Evolutionary conservation across 30 jellyfish, hydroid and myxozoan genomes (phyloP).

Genomic region (Euphysa ruthae): DNA sequence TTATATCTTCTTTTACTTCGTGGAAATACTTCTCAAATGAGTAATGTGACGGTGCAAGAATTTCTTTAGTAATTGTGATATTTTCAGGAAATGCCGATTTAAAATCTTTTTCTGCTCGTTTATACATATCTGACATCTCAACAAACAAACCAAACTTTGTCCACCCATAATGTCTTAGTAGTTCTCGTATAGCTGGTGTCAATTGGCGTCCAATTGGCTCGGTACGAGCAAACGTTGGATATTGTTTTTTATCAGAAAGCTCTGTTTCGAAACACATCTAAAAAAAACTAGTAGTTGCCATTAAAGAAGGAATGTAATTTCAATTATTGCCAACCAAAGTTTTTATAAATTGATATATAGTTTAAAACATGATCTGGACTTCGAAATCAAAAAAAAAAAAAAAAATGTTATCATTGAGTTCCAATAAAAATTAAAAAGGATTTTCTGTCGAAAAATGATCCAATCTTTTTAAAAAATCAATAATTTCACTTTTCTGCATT

Average conservation of each 20-base stretch:
- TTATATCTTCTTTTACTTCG: constrained; percentile 40
- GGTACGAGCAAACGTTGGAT: constrained; percentile 73
- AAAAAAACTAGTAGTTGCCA: background rate
- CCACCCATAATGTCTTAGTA: constrained; percentile 57
- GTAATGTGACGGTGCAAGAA: constrained; percentile 72
- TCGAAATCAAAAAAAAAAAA: too few species aligned
- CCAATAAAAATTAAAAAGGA: too few species aligned
- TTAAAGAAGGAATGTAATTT: background rate
- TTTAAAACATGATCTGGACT: too few species aligned
- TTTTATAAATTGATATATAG: background rate
- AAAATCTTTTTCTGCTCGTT: constrained; percentile 52
- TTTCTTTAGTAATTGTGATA: constrained; percentile 24
- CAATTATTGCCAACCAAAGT: background rate
- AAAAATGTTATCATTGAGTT: too few species aligned
- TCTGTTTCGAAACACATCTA: constrained; percentile 79
- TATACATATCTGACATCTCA: constrained; percentile 49
- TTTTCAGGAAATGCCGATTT: constrained; percentile 27
- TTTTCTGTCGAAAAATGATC: too few species aligned
- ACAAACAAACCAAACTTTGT: constrained; percentile 43
- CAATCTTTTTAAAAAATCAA: too few species aligned
- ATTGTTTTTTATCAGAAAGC: constrained; percentile 33
- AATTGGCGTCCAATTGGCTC: constrained; percentile 69
- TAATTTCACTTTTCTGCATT: too few species aligned
- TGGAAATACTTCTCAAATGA: constrained; percentile 33
- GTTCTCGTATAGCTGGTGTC: constrained; percentile 66